Conservation (phyloP, 2,113 vertebrate genomes). For the Asarcornis scutulata region DNA sequence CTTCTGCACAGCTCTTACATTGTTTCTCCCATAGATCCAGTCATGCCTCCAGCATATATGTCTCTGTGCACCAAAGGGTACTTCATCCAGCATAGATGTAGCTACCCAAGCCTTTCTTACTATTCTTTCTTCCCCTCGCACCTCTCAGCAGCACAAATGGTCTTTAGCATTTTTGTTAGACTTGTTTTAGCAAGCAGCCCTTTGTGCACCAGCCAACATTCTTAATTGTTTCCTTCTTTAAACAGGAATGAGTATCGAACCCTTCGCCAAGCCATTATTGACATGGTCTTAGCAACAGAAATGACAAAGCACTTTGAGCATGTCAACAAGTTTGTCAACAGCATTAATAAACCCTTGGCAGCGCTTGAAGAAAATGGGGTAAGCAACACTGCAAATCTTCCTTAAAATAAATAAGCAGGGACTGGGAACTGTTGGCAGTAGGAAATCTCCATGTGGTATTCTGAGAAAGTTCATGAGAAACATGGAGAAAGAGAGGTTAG, state of each 20-base stretch:
- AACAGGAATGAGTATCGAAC: constrained; percentile 94
- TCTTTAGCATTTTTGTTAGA: constrained; percentile 5
- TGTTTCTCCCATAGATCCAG: not conserved
- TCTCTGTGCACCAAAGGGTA: not conserved
- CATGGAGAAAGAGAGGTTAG: not conserved
- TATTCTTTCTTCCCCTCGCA: not conserved
- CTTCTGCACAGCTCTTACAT: not conserved
- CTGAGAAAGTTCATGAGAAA: constrained; percentile 16
- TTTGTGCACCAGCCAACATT: constrained; percentile 10
- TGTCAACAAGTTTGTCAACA: constrained; percentile 98
- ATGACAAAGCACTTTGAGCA: constrained; percentile 99
- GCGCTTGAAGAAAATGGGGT: constrained; percentile 91
- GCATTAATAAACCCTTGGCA: constrained; percentile 95
- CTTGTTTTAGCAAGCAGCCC: constrained; percentile 30
- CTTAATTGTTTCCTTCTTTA: constrained; percentile 53
- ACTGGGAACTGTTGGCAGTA: not conserved
- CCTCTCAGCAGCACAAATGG: not conserved
- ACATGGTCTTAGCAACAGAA: constrained; percentile 98
- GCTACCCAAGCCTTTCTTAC: not conserved
- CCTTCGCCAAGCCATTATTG: constrained; percentile 93
- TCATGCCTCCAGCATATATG: not conserved
- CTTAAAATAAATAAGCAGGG: not conserved
- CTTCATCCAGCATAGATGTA: not conserved
- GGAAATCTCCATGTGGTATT: not conserved
- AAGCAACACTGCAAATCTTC: constrained; percentile 61